Evolutionary conservation across 2,797 vertebrate species (phyloP).

Genomic region (Danionella dracula): DNA sequence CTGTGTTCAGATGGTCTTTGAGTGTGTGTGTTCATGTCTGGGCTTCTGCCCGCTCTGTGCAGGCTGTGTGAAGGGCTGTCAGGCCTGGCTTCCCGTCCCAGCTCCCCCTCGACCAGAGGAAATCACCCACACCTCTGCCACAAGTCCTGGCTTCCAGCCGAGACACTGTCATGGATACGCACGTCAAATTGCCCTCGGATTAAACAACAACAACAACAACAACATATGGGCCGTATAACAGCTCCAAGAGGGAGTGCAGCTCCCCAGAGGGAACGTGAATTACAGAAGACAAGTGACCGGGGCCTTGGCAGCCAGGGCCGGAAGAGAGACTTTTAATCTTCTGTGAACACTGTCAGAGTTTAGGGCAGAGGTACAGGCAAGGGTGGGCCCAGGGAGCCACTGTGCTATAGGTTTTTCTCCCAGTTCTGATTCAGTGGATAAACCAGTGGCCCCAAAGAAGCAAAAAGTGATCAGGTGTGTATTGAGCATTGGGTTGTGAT

Average conservation of each 20-base stretch:
- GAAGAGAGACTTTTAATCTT: slow-evolving; percentile 23
- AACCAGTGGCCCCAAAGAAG: too few relatives aligned
- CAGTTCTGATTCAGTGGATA: too few relatives aligned
- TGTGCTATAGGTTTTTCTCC: too few relatives aligned
- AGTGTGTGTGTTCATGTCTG: slow-evolving; percentile 46
- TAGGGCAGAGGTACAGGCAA: too few relatives aligned
- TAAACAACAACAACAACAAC: slow-evolving; percentile 69
- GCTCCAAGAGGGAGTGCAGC: slow-evolving; percentile 62
- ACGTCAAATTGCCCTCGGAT: slow-evolving; percentile 64
- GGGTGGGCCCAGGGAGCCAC: too few relatives aligned
- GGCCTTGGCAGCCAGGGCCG: slow-evolving; percentile 28
- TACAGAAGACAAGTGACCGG: slow-evolving; percentile 27
- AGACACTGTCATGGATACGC: slow-evolving; percentile 67
- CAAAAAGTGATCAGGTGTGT: too few relatives aligned
- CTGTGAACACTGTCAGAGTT: too few relatives aligned
- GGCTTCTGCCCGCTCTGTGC: slow-evolving; percentile 42
- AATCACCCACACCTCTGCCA: slow-evolving; percentile 46
- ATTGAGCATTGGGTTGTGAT: too few relatives aligned
- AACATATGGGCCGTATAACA: slow-evolving; percentile 70
- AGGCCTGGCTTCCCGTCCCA: slow-evolving; percentile 22
- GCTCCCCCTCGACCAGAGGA: slow-evolving; percentile 36
- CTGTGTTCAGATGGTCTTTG: slow-evolving; percentile 45
- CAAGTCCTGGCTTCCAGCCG: slow-evolving; percentile 64
- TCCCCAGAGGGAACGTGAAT: slow-evolving; percentile 44
- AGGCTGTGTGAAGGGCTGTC: slow-evolving; percentile 43